phyloP scores from a whole-genome alignment of 2,888 invertebrate genomes.

The Bursaphelenchus okinawaensis region DNA sequence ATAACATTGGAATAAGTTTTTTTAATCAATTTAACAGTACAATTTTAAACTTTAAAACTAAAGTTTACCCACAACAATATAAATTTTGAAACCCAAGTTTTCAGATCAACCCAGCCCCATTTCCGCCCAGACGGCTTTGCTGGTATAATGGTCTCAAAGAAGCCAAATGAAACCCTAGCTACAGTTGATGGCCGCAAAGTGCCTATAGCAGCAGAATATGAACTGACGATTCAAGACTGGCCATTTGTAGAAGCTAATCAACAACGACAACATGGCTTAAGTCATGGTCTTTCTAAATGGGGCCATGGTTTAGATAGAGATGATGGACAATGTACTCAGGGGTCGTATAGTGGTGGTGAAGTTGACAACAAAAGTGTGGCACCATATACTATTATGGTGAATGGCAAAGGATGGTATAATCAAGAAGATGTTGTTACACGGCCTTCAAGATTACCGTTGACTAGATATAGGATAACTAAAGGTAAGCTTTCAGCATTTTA shows the following conservation, averaged over 20 bases:
- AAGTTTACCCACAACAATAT: too few relatives aligned
- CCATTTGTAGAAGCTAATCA: conserved; percentile 9
- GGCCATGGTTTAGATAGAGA: conserved; percentile 18
- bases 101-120: neutral
- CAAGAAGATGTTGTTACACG: conserved; percentile 31
- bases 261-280: conserved; percentile 1
- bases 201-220: conserved; percentile 14
- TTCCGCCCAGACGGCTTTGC: conserved; percentile 1
- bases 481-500: neutral
- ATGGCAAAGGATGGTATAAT: conserved; percentile 49
- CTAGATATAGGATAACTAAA: conserved; percentile 32
- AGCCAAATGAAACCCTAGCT: neutral
- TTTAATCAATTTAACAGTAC: too few relatives aligned
- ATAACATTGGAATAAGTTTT: too few relatives aligned
- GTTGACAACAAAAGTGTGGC: neutral
- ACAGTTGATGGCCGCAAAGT: neutral
- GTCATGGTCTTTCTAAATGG: conserved; percentile 11
- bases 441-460: conserved; percentile 35
- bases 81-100: neutral
- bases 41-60: too few relatives aligned
- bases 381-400: conserved; percentile 35
- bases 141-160: conserved; percentile 5
- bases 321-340: conserved; percentile 2
- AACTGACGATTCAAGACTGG: conserved; percentile 17
- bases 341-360: neutral